These are phyloP conservation scores for Kuschelorhynchus macadamiae DNA, from an alignment of 2,888 invertebrate genomes.

Conservation along the genomic window DNA sequence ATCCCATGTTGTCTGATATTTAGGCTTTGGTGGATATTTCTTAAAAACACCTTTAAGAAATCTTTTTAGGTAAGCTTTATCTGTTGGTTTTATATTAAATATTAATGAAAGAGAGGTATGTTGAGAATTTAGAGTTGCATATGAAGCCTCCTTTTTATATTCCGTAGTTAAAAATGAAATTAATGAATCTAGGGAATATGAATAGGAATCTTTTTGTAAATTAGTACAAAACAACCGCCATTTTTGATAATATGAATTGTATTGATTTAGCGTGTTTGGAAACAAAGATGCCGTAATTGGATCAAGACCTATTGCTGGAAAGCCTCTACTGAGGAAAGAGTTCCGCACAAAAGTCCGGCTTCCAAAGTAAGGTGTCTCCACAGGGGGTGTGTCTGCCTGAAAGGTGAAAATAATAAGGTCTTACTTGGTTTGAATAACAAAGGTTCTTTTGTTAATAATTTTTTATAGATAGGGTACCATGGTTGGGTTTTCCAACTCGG, in stretches of 20 bases:
- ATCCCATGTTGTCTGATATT: slow-evolving; percentile 9
- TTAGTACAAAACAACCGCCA: slow-evolving; percentile 8
- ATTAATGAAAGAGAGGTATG: slow-evolving; percentile 8
- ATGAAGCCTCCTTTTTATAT: slow-evolving; percentile 15
- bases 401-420: no score
- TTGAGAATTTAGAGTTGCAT: slow-evolving; percentile 18
- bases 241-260: slow-evolving; percentile 8
- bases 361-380: no score
- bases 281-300: slow-evolving; percentile 4
- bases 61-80: slow-evolving; percentile 19
- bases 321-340: slow-evolving; percentile 15
- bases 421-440: no score
- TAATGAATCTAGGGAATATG: not conserved
- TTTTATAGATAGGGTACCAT: no score
- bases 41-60: slow-evolving; percentile 38
- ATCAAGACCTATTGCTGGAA: slow-evolving; percentile 11
- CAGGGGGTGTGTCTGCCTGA: no score
- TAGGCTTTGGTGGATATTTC: slow-evolving; percentile 22
- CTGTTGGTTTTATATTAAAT: not conserved
- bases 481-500: no score
- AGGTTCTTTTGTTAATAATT: no score
- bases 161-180: not conserved
- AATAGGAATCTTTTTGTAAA: slow-evolving; percentile 12
- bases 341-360: slow-evolving; percentile 1
- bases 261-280: slow-evolving; percentile 13